Evolutionary conservation across 2,888 invertebrate genomes (phyloP), one percentile per base, ranked within the genome.

Genomic region (Mythimna vitellina): DNA sequence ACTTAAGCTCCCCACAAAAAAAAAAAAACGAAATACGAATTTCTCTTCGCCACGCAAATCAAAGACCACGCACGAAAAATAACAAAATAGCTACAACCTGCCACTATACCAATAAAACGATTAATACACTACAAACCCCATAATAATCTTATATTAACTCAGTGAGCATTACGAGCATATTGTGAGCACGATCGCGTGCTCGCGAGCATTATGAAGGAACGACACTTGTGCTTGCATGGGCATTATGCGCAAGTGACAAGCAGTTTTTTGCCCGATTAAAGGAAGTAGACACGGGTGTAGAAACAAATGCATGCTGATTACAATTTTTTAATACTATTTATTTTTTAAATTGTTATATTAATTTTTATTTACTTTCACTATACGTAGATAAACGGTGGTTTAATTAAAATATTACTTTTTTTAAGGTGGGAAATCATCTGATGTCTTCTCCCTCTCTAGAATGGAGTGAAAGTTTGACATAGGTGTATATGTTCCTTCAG

Each of bases 71-170:
- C 76, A 74, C 42, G 35, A 42, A 66, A 29, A 17, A n/a, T 29
- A 32, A 32, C 32, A 1, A 58, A 54, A 53, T 63, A 63, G 58
- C 29, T 63, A 76, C 35, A 69, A 57, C 62, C 53, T 64, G 22
- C 56, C 71, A 77, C 68, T 58, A 54, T 60, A 67, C 73, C 77
- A 73, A 81, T 80, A 81, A 73, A 80, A 70, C 73, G 70, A 81
- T 80, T 81, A 80, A 80, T 80, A 73, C 72, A 65, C 71, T 80
- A 69, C 54, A 80, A 57, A 68, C 71, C 73, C 81, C 78, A 74
- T 81, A 82, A 89, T 88, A 89, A 86, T 87, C 80, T 80, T 81
- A 83, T 86, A 89, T 89, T 89, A 89, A 88, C 87, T 86, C 84
- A 61, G 78, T 86, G 86, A 88, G 85, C 85, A 83, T 83, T 78